Evolutionary conservation across 1,140 invertebrate genomes (phyloP).

Genomic region (Diploscapter pachys): DNA sequence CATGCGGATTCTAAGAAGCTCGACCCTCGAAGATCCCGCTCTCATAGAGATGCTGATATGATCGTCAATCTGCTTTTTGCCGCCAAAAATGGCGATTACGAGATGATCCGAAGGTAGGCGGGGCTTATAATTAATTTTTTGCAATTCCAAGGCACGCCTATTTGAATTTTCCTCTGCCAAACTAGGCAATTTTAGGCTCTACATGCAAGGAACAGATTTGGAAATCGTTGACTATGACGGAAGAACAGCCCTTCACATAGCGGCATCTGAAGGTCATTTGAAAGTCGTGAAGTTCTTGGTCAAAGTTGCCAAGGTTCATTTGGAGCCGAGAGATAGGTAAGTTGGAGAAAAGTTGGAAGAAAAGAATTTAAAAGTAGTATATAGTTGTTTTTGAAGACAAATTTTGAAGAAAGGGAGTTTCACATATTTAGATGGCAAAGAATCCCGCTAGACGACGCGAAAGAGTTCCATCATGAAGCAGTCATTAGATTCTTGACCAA

Average conservation of each 20-base stretch:
- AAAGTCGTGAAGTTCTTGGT: conserved; percentile 55
- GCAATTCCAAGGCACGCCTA: neutral
- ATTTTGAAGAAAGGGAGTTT: too few species aligned
- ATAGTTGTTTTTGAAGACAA: too few species aligned
- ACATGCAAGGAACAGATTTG: conserved; percentile 63
- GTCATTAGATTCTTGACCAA: too few species aligned
- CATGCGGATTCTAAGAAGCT: conserved; percentile 82
- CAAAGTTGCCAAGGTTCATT: conserved; percentile 76
- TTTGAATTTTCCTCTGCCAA: neutral
- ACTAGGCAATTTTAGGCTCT: conserved; percentile 10
- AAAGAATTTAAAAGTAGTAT: neutral
- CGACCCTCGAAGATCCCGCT: conserved; percentile 77
- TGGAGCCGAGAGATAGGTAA: conserved; percentile 73
- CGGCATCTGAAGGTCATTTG: conserved; percentile 61
- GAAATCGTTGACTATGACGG: conserved; percentile 83
- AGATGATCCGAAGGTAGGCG: conserved; percentile 32
- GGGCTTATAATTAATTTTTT: neutral
- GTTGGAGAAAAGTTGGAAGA: neutral
- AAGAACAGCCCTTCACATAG: conserved; percentile 65
- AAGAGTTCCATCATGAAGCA: too few species aligned
- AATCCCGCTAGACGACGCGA: conserved; percentile 53
- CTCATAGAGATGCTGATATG: conserved; percentile 73
- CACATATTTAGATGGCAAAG: conserved; percentile 44
- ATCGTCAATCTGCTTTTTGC: conserved; percentile 81
- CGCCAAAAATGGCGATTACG: conserved; percentile 82